Conservation (phyloP, 2,888 invertebrate genomes). For the Megaustenia siamemsis region DNA sequence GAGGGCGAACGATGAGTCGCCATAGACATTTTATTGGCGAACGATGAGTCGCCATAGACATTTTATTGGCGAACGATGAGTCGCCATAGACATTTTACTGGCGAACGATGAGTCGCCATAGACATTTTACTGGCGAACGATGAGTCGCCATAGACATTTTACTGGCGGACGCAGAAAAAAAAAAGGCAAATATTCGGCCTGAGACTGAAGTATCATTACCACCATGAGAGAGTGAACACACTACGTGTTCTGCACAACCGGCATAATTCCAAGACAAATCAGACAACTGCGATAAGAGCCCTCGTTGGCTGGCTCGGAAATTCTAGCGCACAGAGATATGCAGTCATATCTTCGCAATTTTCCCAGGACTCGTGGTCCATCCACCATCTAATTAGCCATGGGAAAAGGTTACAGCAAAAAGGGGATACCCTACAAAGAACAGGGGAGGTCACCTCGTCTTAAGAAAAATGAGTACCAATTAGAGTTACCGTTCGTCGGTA, state of each 20-base stretch:
- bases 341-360: constrained; percentile 29
- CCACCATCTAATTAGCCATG: constrained; percentile 37
- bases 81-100: too few species aligned
- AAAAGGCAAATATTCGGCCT: too few species aligned
- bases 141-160: too few species aligned
- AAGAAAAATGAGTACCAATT: constrained; percentile 46
- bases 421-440: constrained; percentile 22
- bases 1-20: too few species aligned
- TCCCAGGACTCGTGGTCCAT: constrained; percentile 26
- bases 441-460: constrained; percentile 41
- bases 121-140: too few species aligned
- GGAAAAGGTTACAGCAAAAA: constrained; percentile 32
- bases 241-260: not conserved
- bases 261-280: constrained; percentile 29
- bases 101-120: too few species aligned
- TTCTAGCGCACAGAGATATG: constrained; percentile 7
- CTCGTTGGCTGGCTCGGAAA: constrained; percentile 9
- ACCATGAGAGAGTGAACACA: not conserved
- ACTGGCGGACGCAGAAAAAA: too few species aligned
- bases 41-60: too few species aligned
- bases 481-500: constrained; percentile 42
- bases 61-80: too few species aligned
- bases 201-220: too few species aligned
- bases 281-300: constrained; percentile 9
- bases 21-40: too few species aligned